Evolutionary conservation across 2,113 vertebrate species (phyloP).

Genomic region (Paradoxurus hermaphroditus): DNA sequence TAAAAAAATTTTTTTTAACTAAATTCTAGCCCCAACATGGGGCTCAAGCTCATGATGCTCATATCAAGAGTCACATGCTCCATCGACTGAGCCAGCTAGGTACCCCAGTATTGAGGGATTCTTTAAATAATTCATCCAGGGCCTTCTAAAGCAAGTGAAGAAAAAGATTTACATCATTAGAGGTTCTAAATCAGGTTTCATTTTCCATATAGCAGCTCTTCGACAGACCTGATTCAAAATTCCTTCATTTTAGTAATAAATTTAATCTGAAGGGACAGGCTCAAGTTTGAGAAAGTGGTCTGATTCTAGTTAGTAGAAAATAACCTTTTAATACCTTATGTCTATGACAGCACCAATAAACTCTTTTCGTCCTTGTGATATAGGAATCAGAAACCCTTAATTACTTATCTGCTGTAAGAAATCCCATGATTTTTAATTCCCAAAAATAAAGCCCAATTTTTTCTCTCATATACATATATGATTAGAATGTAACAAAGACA

Average conservation of each 20-base stretch:
- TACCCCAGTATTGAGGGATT: not conserved
- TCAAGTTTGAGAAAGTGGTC: slow-evolving; percentile 1
- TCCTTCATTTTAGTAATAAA: not conserved
- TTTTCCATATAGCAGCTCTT: slow-evolving; percentile 13
- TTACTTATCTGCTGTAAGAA: slow-evolving; percentile 7
- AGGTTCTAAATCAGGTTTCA: slow-evolving; percentile 19
- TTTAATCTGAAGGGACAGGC: not conserved
- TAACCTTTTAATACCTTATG: not conserved
- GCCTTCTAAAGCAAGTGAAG: not conserved
- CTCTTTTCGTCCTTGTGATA: not conserved
- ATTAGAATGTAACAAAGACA: not conserved
- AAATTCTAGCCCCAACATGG: not conserved
- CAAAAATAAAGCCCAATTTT: not conserved
- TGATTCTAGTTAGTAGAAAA: slow-evolving; percentile 8
- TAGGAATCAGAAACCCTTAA: not conserved
- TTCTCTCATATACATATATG: not conserved
- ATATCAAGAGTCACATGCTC: not conserved
- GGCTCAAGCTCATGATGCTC: not conserved
- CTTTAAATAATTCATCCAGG: not conserved
- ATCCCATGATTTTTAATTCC: not conserved
- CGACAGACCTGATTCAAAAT: not conserved
- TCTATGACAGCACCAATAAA: not conserved
- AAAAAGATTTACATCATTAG: not conserved
- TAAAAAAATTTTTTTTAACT: not conserved
- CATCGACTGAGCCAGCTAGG: not conserved